These are phyloP conservation scores for Stramonita haemastoma DNA, from an alignment of 2,888 invertebrate genomes.

Conservation along the genomic window DNA sequence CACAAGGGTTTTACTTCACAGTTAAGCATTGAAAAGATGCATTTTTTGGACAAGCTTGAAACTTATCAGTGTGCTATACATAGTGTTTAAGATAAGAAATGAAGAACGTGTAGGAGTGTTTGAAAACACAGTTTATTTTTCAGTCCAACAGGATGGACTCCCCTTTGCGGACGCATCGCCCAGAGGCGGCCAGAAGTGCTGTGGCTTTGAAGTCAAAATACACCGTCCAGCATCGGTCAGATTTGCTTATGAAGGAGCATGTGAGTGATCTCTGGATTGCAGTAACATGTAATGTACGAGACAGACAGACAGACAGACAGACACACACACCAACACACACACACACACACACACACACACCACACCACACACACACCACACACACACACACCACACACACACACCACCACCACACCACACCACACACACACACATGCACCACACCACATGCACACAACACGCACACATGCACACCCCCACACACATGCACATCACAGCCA, in stretches of 20 bases:
- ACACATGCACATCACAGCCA: neutral
- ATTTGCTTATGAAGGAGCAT: slow-evolving; percentile 74
- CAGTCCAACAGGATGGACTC: slow-evolving; percentile 31
- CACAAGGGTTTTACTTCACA: too few relatives aligned
- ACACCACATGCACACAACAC: neutral
- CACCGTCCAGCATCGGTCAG: slow-evolving; percentile 72
- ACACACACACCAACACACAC: neutral
- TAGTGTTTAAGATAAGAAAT: too few relatives aligned
- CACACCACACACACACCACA: neutral
- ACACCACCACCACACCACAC: neutral
- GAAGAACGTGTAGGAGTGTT: too few relatives aligned
- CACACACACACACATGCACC: neutral
- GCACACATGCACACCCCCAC: neutral
- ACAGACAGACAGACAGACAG: neutral
- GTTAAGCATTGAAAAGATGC: too few relatives aligned
- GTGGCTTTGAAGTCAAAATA: slow-evolving; percentile 64
- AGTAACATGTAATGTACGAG: neutral
- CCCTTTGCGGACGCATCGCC: slow-evolving; percentile 43
- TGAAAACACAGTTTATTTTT: too few relatives aligned
- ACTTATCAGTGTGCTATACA: too few relatives aligned
- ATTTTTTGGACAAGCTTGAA: too few relatives aligned
- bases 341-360: neutral
- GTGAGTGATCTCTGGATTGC: slow-evolving; percentile 51
- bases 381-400: neutral
- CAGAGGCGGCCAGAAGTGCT: slow-evolving; percentile 60